Base-by-base conservation (phyloP, 1,140 invertebrate species). In the Hyles euphorbiae region DNA sequence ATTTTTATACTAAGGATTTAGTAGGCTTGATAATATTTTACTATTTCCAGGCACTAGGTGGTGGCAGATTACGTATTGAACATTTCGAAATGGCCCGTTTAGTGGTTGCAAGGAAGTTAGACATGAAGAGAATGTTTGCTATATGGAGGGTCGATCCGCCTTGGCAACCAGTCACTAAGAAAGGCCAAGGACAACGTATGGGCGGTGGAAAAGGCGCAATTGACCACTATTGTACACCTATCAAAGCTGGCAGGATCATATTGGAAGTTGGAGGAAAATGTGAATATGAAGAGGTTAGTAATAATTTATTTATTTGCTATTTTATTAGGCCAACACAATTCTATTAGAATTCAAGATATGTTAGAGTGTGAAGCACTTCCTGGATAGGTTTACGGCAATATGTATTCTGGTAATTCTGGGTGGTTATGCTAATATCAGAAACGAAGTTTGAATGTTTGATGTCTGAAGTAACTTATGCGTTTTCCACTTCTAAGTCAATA, bases 201-300 rank as follows among this genome's bases (percentile, higher is more conserved):
- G 99, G 99, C 58, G 96, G 97, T 71, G 98, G 98, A 5, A 99
- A 99, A 92, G 96, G 96, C 8, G 81, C 92, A n/a, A 99, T 99
- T 57, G 93, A 98, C 84, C 96, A 99, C 87, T 99, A 99, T 84
- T 95, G 96, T 0, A 97, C 96, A 6, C 99, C 99, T 0, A 85
- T 99, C 3, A 97, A 96, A 90, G 91, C 94, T 52, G 96, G 95
- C 45, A 89, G 98, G 69, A 93, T 99, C n/a, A 97, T 99, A 60
- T 61, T 99, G 3, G 99, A 99, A 93, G 80, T 99, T 47, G 98
- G 94, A 53, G 99, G 99, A 12, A 91, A 94, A 76, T 94, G 95
- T 75, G 95, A 98, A 88, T 99, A 93, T 88, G 88, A 91, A 65
- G 96, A 99, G 91, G 96, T 98, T 74, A 70, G 58, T 33, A 61